Evolutionary conservation across 2,797 vertebrate species (phyloP).

Genomic region (Sternarchorhynchus goeldii): DNA sequence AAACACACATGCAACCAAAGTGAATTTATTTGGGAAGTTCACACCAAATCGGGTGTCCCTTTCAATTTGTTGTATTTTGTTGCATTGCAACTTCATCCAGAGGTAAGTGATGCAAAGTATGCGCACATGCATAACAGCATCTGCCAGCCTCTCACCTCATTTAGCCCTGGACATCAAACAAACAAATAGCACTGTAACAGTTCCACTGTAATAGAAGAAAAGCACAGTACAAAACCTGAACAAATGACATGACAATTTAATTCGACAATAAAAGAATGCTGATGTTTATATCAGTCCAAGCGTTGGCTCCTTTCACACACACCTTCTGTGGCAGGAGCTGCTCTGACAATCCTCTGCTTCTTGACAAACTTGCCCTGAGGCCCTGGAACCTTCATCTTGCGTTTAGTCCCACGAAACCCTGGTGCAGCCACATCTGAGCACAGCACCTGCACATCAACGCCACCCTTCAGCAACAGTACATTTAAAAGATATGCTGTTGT

Average conservation of each 20-base stretch:
- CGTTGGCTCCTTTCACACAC: background rate
- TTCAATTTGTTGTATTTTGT: too few species aligned
- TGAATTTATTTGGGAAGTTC: too few species aligned
- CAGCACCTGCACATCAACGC: conserved; percentile 78
- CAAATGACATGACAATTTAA: background rate
- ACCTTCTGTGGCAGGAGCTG: conserved; percentile 36
- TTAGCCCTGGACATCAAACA: conserved; percentile 32
- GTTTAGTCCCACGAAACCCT: conserved; percentile 81
- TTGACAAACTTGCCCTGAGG: conserved; percentile 77
- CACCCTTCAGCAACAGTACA: conserved; percentile 77
- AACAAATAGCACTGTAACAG: conserved; percentile 3
- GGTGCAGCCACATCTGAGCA: conserved; percentile 72
- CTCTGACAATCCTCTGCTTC: conserved; percentile 81
- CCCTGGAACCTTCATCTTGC: conserved; percentile 81
- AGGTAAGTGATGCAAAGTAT: too few species aligned
- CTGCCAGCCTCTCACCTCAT: conserved; percentile 49
- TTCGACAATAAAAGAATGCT: background rate
- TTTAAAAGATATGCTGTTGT: conserved; percentile 63
- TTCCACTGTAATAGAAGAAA: background rate
- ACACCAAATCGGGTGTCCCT: too few species aligned
- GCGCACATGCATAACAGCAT: background rate
- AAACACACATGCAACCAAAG: background rate
- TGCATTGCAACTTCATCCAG: background rate
- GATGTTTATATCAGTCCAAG: background rate
- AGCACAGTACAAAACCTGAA: background rate